Base-by-base conservation (phyloP, 2,113 vertebrate species). In the Hypomesus transpacificus region DNA sequence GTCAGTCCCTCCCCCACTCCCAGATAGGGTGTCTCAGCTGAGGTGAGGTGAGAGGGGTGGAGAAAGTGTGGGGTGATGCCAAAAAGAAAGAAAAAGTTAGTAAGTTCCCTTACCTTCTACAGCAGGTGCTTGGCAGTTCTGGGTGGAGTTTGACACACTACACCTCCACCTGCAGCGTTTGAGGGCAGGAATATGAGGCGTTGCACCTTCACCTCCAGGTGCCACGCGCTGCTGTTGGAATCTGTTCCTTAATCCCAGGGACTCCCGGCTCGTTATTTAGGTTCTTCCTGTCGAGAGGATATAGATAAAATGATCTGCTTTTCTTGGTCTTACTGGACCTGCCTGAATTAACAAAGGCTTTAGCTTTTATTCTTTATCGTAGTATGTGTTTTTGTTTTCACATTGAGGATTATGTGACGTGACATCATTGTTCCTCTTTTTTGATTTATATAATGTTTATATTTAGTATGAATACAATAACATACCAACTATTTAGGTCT, bases 61-160 rank as follows among this genome's bases (percentile, higher is more conserved):
- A 6, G 57, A 60, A 21, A 1, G 64, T 1, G 1, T 59, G 53
- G 64, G 3, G 63, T 24, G 52, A 65, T 76, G 28, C 26, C 2
- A 26, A 16, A 61, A 26, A 46, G 7, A 46, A 46, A 46, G 7
- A 46, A 46, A 39, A 46, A 46, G 39, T 5, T 6, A 34, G 31
- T 5, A 34, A 34, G 11, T 62, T 68, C 68, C 22, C 68, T 4
- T 51, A 63, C 68, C 58, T 59, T 59, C 61, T 69, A 50, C 50
- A 71, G 0, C n/a, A n/a, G 14, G 22, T 21, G 76, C n/a, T 74
- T 18, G 5, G 54, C 73, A n/a, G 63, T 52, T 14, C 21, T n/a
- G 5, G 34, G 78, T 84, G 85, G 78, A 86, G 87, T 89, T 86
- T 86, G 66, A 75, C 86, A 88, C 82, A 85, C 78, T 87, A 87